phyloP scores from a whole-genome alignment of 2,888 invertebrate species.

The Halictus quadricinctus region DNA sequence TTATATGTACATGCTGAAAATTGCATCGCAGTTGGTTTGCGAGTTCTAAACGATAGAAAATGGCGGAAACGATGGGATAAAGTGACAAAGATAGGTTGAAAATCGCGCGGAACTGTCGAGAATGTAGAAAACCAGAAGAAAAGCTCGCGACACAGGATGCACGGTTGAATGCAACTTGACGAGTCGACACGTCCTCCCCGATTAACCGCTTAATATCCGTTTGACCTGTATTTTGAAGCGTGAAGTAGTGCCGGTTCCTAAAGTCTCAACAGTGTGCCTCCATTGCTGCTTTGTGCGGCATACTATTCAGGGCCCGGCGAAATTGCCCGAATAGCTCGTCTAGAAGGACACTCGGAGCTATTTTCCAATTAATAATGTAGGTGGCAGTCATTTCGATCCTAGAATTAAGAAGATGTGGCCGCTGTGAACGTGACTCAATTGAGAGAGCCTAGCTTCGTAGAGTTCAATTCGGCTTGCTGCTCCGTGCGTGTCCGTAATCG shows the following conservation, averaged over 20 bases:
- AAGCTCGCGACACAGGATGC: neutral
- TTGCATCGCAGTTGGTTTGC: too few relatives aligned
- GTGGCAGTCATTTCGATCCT: conserved; percentile 53
- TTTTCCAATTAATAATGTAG: conserved; percentile 57
- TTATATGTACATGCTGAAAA: too few relatives aligned
- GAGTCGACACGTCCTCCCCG: conserved; percentile 3
- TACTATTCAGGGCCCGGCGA: conserved; percentile 46
- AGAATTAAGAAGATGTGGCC: conserved; percentile 42
- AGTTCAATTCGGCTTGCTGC: neutral
- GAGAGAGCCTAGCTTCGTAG: conserved; percentile 12
- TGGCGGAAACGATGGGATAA: too few relatives aligned
- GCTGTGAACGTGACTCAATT: conserved; percentile 41
- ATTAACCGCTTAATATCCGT: conserved; percentile 14
- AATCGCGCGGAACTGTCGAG: neutral
- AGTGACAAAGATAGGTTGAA: too few relatives aligned
- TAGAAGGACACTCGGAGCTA: conserved; percentile 45
- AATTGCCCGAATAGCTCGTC: conserved; percentile 48
- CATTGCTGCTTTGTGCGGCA: conserved; percentile 40
- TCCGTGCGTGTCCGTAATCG: neutral
- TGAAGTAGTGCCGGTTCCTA: conserved; percentile 6
- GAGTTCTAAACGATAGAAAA: too few relatives aligned
- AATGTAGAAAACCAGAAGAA: neutral
- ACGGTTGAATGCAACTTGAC: neutral
- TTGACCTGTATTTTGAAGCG: conserved; percentile 21
- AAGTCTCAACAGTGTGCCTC: conserved; percentile 15